Conservation (phyloP, 2,888 invertebrate species). For the Amiota minor region DNA sequence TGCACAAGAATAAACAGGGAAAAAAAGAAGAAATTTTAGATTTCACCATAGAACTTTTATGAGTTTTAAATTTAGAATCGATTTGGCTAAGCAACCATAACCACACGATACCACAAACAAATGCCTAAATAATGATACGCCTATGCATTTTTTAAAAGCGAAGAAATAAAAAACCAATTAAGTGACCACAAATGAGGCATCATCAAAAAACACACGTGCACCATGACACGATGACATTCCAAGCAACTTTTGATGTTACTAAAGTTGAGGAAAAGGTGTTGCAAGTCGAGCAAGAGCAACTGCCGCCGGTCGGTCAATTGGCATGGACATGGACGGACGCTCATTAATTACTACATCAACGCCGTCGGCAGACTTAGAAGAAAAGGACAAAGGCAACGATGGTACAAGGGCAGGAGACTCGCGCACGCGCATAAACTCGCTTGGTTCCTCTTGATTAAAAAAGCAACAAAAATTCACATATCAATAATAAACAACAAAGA, state of each 20-base stretch:
- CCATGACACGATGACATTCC: conserved; percentile 6
- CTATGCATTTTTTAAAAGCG: conserved; percentile 39
- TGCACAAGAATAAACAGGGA: conserved; percentile 49
- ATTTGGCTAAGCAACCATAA: conserved; percentile 20
- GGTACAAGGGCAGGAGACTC: conserved; percentile 37
- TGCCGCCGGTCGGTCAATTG: no score
- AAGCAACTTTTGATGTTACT: not conserved
- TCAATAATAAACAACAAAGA: conserved; percentile 6
- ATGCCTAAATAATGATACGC: conserved; percentile 48
- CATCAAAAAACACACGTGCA: not conserved
- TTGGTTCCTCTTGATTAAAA: conserved; percentile 31
- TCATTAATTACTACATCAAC: conserved; percentile 54
- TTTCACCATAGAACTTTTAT: not conserved
- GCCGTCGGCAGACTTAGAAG: not conserved
- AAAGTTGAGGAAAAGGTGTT: no score
- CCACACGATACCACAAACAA: no score
- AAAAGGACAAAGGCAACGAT: conserved; percentile 26
- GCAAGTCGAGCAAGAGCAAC: no score
- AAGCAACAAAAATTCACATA: conserved; percentile 24
- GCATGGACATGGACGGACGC: no score
- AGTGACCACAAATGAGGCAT: conserved; percentile 52
- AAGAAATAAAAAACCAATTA: conserved; percentile 22
- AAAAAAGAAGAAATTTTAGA: no score
- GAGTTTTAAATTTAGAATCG: conserved; percentile 3
- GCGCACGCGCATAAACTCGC: conserved; percentile 46